Evolutionary conservation across 2,888 invertebrate genomes (phyloP).

Genomic region (Strigamia maritima): DNA sequence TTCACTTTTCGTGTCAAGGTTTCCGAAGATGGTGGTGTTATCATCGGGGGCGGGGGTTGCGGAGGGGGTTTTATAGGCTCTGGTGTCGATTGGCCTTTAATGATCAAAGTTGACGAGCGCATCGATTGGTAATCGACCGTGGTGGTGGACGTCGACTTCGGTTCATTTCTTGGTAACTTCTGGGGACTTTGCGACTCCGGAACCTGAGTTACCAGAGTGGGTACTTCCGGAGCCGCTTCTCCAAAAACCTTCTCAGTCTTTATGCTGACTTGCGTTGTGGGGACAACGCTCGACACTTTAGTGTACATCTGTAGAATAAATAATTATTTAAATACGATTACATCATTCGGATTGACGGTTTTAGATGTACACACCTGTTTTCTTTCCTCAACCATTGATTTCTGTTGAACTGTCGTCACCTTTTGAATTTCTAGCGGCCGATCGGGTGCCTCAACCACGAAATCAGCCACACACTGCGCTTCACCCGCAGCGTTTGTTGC

Average conservation of each 20-base stretch:
- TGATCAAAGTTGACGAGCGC: constrained; percentile 50
- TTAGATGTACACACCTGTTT: constrained; percentile 40
- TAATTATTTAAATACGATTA: too few relatives aligned
- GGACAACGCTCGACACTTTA: background rate
- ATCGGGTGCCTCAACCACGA: constrained; percentile 65
- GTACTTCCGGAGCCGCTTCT: constrained; percentile 38
- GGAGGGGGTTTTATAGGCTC: constrained; percentile 49
- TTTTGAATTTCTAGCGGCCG: constrained; percentile 53
- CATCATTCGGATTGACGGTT: too few relatives aligned
- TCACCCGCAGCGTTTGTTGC: constrained; percentile 52
- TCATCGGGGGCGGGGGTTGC: constrained; percentile 57
- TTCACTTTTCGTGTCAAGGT: background rate
- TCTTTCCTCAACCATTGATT: constrained; percentile 40
- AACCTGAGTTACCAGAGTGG: constrained; percentile 32
- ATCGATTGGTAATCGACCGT: background rate
- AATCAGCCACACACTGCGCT: constrained; percentile 70
- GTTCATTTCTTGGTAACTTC: constrained; percentile 31
- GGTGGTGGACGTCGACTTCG: background rate
- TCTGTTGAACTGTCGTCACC: constrained; percentile 39
- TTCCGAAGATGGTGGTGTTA: background rate
- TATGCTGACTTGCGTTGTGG: constrained; percentile 54
- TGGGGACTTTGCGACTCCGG: constrained; percentile 35
- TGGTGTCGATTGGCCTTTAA: constrained; percentile 52
- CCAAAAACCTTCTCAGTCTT: constrained; percentile 40
- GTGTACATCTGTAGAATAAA: background rate